phyloP scores from a whole-genome alignment of 2,797 vertebrate genomes.

The Neosilurus mollespiculum region DNA sequence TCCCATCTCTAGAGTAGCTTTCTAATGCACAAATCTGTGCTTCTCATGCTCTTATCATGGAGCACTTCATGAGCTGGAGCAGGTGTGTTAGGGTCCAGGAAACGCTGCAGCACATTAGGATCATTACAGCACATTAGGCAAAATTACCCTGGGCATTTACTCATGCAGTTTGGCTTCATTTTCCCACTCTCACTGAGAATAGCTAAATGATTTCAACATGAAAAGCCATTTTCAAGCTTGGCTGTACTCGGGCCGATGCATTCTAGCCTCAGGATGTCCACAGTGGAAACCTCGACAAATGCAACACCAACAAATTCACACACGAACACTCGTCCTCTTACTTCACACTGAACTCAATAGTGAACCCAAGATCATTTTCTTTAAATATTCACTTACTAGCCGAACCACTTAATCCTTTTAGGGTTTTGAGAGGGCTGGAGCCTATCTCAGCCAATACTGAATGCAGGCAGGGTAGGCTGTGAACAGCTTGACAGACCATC shows the following conservation, averaged over 20 bases:
- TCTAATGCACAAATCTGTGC: neutral
- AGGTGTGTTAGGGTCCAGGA: constrained; percentile 29
- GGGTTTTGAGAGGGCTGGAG: too few relatives aligned
- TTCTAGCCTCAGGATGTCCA: neutral
- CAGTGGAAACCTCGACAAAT: neutral
- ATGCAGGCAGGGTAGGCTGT: too few relatives aligned
- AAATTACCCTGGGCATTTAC: constrained; percentile 29
- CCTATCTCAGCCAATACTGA: too few relatives aligned
- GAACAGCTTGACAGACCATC: too few relatives aligned
- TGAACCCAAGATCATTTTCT: neutral
- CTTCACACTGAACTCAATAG: neutral
- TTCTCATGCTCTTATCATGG: neutral
- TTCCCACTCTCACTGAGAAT: constrained; percentile 4
- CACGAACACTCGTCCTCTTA: neutral
- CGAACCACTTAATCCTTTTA: too few relatives aligned
- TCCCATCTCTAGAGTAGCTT: neutral
- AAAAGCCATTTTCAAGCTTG: constrained; percentile 20
- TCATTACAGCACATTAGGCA: constrained; percentile 26
- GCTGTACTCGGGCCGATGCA: neutral
- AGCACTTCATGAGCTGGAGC: constrained; percentile 25
- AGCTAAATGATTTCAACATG: constrained; percentile 9
- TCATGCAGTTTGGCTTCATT: neutral
- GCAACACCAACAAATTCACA: neutral
- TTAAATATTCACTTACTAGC: neutral
- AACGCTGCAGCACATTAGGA: constrained; percentile 20